phyloP scores from a whole-genome alignment of 2,113 vertebrate species.

The Lycaon pictus region DNA sequence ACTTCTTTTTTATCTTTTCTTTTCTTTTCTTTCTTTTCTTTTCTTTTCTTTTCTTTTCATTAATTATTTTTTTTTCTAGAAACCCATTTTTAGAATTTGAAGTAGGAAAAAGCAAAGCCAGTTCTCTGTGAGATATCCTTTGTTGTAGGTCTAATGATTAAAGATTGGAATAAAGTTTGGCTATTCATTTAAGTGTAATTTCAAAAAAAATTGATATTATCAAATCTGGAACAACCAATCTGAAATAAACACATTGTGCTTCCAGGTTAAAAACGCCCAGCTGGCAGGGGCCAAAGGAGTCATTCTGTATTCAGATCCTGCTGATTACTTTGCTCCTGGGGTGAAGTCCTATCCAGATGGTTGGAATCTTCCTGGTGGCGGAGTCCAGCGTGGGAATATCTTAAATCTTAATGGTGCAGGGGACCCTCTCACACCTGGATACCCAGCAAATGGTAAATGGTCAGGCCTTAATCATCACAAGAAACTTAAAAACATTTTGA shows the following conservation, averaged over 20 bases:
- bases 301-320: conserved; percentile 97
- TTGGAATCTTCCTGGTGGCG: conserved; percentile 95
- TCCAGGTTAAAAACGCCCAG: conserved; percentile 96
- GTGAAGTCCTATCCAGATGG: conserved; percentile 93
- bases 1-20: neutral
- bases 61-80: neutral
- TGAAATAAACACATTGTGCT: conserved; percentile 35
- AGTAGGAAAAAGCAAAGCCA: neutral
- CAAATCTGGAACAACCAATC: neutral
- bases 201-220: neutral
- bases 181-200: neutral
- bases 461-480: neutral
- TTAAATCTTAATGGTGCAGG: conserved; percentile 96
- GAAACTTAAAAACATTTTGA: neutral
- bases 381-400: conserved; percentile 96
- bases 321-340: conserved; percentile 93
- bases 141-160: neutral
- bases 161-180: neutral
- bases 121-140: neutral
- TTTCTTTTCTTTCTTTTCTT: neutral
- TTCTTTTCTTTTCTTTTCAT: neutral
- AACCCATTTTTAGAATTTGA: neutral
- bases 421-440: conserved; percentile 97
- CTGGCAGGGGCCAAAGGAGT: conserved; percentile 93
- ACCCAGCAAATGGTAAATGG: conserved; percentile 95